Evolutionary conservation across 2,797 vertebrate species (phyloP), one percentile per base, ranked within the genome.

Genomic region (Liasis olivaceus): DNA sequence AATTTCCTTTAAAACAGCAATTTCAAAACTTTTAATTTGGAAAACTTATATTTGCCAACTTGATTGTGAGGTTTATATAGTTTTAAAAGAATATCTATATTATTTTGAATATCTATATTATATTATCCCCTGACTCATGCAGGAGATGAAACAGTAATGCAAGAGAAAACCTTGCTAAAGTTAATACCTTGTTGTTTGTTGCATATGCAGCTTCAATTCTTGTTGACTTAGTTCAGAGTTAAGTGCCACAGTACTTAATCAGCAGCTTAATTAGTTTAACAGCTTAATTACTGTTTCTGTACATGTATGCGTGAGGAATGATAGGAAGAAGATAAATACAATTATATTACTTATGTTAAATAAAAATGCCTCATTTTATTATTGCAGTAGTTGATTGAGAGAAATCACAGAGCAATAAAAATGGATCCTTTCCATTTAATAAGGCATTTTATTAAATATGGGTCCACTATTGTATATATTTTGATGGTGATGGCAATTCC

Each of bases 171-270:
- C 95, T 90, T 69, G 94, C 94, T 96, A 85, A 95, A 97, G 92
- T 95, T 96, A 96, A 97, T 96, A 88, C 93, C 2, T 0, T 72
- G 36, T 91, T 97, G 96, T 93, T 94, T 97, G 95, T 95, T 0
- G 13, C 94, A 96, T 94, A 96, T 93, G 89, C 93, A 95, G 92
- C 95, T 96, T 95, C 96, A 97, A 93, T 97, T 97, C 94, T 87
- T 97, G 96, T 92, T 97, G 97, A 98, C 98, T 98, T 98, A 98
- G 96, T 96, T 96, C 95, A 94, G 96, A 95, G 93, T 97, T 97
- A 96, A 96, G 96, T 96, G 97, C 96, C 97, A 98, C 97, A 96
- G 94, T 96, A 96, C 97, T 98, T 98, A 98, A 98, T 98, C 97
- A 98, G 96, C 8, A 89, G 96, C 89, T 94, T 98, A 98, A 97